Percentiles rank a stretch among this genome's conserved stretches.
These are phyloP conservation scores for Lapara coniferarum DNA, from an alignment of 2,888 invertebrate genomes.

Conservation along the genomic window DNA sequence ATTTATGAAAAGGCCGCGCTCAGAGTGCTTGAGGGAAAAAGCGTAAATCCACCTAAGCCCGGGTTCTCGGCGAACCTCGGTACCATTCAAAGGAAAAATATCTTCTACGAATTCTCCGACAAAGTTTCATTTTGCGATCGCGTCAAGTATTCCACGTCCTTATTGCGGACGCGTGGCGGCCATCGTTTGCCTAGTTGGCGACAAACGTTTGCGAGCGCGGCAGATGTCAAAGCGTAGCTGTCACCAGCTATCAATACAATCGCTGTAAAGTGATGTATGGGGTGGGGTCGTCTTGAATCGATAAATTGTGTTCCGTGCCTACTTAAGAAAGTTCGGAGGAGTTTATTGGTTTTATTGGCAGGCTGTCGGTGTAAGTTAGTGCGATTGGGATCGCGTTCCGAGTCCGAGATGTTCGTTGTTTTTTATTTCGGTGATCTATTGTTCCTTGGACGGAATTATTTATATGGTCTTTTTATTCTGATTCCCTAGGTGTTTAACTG, in stretches of 20 bases:
- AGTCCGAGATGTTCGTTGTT: conserved; percentile 17
- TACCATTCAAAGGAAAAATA: conserved; percentile 69
- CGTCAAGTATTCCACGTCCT: conserved; percentile 19
- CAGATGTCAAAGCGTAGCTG: conserved; percentile 45
- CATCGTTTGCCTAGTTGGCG: conserved; percentile 20
- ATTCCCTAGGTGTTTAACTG: background rate
- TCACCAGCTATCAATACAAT: conserved; percentile 79
- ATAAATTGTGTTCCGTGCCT: conserved; percentile 74
- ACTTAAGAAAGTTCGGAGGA: conserved; percentile 73
- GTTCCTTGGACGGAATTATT: conserved; percentile 12
- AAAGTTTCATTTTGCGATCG: conserved; percentile 40
- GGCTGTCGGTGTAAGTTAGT: conserved; percentile 58
- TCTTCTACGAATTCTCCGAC: conserved; percentile 66
- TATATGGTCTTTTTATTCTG: conserved; percentile 5
- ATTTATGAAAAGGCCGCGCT: conserved; percentile 72
- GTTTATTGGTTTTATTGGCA: conserved; percentile 78
- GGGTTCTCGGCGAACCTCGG: conserved; percentile 64
- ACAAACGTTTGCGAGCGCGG: conserved; percentile 22
- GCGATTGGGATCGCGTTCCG: conserved; percentile 27
- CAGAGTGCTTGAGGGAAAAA: conserved; percentile 55
- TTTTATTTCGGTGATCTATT: conserved; percentile 26
- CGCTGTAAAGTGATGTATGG: conserved; percentile 75
- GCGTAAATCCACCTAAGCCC: conserved; percentile 69
- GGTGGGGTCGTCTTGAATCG: conserved; percentile 77
- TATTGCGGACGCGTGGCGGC: conserved; percentile 12